Evolutionary conservation across 2,797 vertebrate species (phyloP), one percentile per base, ranked within the genome.

Genomic region (Cyprinella venusta): DNA sequence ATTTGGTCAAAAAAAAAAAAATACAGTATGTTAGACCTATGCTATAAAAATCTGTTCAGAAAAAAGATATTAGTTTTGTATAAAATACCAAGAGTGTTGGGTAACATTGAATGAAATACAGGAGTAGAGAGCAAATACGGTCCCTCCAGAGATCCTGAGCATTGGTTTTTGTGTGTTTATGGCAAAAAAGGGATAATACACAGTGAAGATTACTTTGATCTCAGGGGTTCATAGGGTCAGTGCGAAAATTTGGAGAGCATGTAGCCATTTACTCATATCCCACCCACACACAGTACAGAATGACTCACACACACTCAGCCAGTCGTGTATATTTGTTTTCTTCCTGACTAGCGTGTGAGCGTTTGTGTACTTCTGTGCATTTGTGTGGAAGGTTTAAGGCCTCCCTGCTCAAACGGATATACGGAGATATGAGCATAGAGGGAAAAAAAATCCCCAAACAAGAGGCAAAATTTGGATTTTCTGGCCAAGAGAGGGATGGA

Each of bases 51-150:
- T 18, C 36, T 33, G 6, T 48, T 26, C n/a, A 30, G 10, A 10
- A 26, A 19, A 48, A 8, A 21, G 8, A 40, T 30, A 30, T 61
- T 21, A n/a, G 13, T 13, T 36, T 72, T 64, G 42, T 38, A 21
- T 87, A 87, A 89, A 90, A 85, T 80, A 88, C 6, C 70, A 76
- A 80, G n/a, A 85, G 67, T 76, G 76, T 70, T 65, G 48, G 79
- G 86, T 79, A 81, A 82, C 75, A 84, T 84, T 79, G 81, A 45
- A 80, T 71, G 52, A 61, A 72, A 72, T 10, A 15, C 12, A 38
- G 18, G 19, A 72, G 38, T 24, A 63, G 19, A 63, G 19, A 50
- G 21, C 30, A 74, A 64, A 74, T 24, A 52, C 69, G 63, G 26
- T 42, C 79, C 30, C 69, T 48, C 54, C 56, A 18, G 42, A 81